phyloP scores from a whole-genome alignment of 1,140 invertebrate species.

The Mesaphorura yosii region DNA sequence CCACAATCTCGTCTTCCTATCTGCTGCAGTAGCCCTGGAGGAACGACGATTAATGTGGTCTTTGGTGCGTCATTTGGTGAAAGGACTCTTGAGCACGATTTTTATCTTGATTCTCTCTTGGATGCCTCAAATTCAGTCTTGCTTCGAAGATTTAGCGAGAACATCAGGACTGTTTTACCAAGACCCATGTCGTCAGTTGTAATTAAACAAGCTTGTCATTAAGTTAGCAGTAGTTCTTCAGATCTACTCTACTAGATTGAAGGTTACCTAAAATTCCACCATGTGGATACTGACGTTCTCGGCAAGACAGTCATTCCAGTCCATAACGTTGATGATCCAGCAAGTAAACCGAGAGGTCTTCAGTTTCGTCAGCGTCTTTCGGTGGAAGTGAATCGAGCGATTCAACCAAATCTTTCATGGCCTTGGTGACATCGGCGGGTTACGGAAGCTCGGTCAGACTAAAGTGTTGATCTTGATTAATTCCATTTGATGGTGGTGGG shows the following conservation, averaged over 20 bases:
- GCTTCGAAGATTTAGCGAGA: constrained; percentile 55
- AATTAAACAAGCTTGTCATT: no score
- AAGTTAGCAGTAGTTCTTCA: no score
- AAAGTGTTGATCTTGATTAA: no score
- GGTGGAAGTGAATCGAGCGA: not conserved
- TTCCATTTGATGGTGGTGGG: no score
- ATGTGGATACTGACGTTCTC: constrained; percentile 66
- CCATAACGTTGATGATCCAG: constrained; percentile 81
- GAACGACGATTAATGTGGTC: no score
- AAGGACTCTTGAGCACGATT: no score
- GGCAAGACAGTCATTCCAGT: constrained; percentile 75
- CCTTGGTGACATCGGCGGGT: not conserved
- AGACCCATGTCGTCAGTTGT: constrained; percentile 94
- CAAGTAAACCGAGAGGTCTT: constrained; percentile 51
- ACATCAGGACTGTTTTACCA: constrained; percentile 86
- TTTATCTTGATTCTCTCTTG: constrained; percentile 32
- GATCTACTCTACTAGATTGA: no score
- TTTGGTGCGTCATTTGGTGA: no score
- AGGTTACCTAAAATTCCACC: constrained; percentile 75
- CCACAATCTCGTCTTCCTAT: no score
- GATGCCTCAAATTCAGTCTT: constrained; percentile 22
- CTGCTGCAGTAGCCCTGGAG: no score
- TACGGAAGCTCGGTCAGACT: no score
- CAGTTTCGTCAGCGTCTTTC: constrained; percentile 46
- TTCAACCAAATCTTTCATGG: not conserved